Conservation (phyloP, 1,140 invertebrate species). For the Latrodectus geometricus region DNA sequence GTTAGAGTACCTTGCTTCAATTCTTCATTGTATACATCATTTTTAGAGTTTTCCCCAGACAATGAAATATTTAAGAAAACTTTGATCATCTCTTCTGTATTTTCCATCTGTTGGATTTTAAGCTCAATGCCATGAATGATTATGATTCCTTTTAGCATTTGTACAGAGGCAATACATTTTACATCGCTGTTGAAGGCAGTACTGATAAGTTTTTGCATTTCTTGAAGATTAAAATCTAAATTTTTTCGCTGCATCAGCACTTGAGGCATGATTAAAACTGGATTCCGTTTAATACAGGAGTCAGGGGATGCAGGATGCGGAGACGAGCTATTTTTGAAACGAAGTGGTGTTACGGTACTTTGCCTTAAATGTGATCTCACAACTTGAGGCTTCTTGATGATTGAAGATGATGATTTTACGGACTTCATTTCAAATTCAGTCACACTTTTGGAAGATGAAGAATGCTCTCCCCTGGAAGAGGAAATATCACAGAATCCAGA, state of each 20-base stretch:
- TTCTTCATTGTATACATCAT: background rate
- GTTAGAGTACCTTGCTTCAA: background rate
- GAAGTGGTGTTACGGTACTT: too few relatives aligned
- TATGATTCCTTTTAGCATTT: background rate
- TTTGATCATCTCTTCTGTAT: background rate
- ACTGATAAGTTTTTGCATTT: background rate
- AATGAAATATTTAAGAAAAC: background rate
- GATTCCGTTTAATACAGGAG: background rate
- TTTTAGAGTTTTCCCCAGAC: background rate
- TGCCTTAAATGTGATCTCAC: background rate
- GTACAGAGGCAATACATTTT: background rate
- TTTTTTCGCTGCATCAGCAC: background rate
- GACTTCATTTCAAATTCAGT: background rate
- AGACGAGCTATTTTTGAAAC: too few relatives aligned
- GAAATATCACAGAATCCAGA: background rate
- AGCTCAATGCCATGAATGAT: conserved; percentile 27
- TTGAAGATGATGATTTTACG: background rate
- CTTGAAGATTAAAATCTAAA: conserved; percentile 13
- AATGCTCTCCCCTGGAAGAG: background rate
- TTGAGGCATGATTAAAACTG: conserved; percentile 6
- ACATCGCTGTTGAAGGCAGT: background rate
- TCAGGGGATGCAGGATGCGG: background rate
- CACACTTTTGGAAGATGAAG: background rate
- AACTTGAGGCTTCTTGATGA: background rate
- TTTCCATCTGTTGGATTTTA: background rate